Base-by-base conservation (phyloP, 2,797 vertebrate species). In the Sebastes matsubarae region DNA sequence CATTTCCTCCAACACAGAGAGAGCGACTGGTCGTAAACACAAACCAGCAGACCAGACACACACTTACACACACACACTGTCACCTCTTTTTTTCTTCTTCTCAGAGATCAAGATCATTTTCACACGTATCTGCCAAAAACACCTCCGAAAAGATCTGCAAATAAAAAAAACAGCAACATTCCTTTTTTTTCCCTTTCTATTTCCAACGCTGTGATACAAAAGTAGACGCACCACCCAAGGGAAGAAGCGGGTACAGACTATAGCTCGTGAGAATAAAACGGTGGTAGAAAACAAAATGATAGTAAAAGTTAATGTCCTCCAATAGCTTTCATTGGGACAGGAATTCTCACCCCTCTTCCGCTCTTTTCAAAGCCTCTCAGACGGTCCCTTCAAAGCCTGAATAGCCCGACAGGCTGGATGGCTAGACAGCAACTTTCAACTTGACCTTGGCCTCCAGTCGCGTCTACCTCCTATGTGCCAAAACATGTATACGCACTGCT, bases 391-490 rank as follows among this genome's bases (percentile, higher is more conserved):
- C 76, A 93, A 92, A 91, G 94, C 86, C 88, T 96, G 94, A 97
- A 95, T 93, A 93, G 95, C 88, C 89, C 95, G 94, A 93, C 92
- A 92, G 95, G 92, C 96, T 92, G 91, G 64, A 89, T 93, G 97
- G 96, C 96, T 93, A 96, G 97, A 96, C 96, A 93, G 93, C 94
- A 96, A 92, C 97, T 97, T 99, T 98, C 96, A 98, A 98, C 98
- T 99, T 99, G 98, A 99, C 97, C 98, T 98, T 99, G 98, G 97
- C 97, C 97, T 97, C 96, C 90, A 96, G 95, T 96, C 93, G 93
- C 74, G 97, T 96, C 96, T 95, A 94, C 95, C 93, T 94, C 87
- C 82, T 92, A 94, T 93, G 94, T 95, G 36, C 36, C 95, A 96
- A 96, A 96, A 86, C 92, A 83, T 10, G 7, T 70, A 38, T 38